These are phyloP conservation scores for Sterna hirundo DNA, from an alignment of 2,113 vertebrate species.

Conservation along the genomic window DNA sequence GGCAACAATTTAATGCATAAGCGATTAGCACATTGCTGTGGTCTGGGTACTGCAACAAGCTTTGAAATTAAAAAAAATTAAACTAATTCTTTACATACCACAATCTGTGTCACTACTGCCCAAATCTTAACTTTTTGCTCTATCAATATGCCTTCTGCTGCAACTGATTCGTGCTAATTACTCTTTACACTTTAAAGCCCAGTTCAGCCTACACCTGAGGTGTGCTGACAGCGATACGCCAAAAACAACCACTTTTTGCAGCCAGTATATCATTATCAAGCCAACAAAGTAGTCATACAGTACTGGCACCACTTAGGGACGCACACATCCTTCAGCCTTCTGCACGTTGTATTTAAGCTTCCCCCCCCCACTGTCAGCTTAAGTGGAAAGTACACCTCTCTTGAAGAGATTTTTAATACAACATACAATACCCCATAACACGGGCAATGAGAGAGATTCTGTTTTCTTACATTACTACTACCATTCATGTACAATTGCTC, in stretches of 20 bases:
- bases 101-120: background rate
- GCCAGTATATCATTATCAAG: background rate
- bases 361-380: background rate
- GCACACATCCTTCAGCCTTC: background rate
- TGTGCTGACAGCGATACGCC: background rate
- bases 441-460: fast-evolving
- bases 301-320: background rate
- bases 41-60: background rate
- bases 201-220: background rate
- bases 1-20: background rate
- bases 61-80: background rate
- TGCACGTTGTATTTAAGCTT: fast-evolving
- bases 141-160: background rate
- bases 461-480: background rate
- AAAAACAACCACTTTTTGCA: background rate
- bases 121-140: background rate
- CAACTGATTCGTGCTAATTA: fast-evolving
- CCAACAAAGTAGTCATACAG: background rate
- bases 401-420: too few species aligned
- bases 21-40: background rate
- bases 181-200: background rate
- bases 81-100: background rate
- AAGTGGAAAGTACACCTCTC: background rate
- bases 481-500: background rate
- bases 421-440: fast-evolving